Evolutionary conservation across 2,888 invertebrate genomes (phyloP).

Genomic region (Leptopilina myrica): DNA sequence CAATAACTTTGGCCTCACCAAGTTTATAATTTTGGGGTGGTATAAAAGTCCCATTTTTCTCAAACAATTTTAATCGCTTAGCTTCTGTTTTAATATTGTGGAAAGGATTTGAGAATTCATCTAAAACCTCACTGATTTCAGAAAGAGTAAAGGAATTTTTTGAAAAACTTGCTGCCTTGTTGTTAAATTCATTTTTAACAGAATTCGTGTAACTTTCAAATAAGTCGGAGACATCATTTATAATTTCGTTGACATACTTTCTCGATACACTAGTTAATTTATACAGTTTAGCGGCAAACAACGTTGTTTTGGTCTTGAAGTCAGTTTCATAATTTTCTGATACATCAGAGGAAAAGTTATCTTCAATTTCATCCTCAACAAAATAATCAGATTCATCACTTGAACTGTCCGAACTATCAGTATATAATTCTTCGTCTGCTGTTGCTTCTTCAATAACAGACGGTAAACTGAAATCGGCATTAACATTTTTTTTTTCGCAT

Average conservation of each 20-base stretch:
- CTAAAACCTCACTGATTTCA: constrained; percentile 4
- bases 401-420: not conserved
- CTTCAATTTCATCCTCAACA: not conserved
- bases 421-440: not conserved
- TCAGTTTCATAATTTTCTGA: not conserved
- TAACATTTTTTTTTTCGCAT: not conserved
- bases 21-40: constrained; percentile 17
- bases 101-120: constrained; percentile 19
- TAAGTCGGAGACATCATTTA: constrained; percentile 14
- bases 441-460: not conserved
- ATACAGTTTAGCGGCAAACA: constrained; percentile 25
- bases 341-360: not conserved
- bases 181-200: constrained; percentile 11
- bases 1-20: constrained; percentile 29
- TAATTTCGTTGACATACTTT: not conserved
- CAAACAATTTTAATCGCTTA: not conserved
- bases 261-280: constrained; percentile 3
- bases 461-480: not conserved
- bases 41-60: constrained; percentile 16
- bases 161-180: constrained; percentile 1
- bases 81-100: constrained; percentile 12
- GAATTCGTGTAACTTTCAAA: constrained; percentile 3
- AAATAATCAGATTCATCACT: constrained; percentile 1
- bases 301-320: constrained; percentile 7
- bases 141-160: not conserved